phyloP scores from a whole-genome alignment of 2,888 invertebrate genomes.

The Nomada lathburiana region DNA sequence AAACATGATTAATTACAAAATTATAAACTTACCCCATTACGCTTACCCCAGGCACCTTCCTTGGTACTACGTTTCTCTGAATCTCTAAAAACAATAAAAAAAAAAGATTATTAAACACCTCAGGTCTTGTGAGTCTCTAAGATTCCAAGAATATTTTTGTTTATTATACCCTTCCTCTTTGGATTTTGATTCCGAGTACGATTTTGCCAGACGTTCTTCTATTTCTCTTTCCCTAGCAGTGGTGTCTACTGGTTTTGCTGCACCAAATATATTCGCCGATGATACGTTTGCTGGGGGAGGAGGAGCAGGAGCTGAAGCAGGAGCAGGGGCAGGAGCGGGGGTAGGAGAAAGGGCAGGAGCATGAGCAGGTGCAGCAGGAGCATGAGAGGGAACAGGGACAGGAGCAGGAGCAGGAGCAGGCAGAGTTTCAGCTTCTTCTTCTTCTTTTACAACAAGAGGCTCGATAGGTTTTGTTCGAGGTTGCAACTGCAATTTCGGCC shows the following conservation, averaged over 20 bases:
- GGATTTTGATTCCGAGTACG: slow-evolving; percentile 75
- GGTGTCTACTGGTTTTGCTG: slow-evolving; percentile 97
- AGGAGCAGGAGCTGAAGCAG: slow-evolving; percentile 79
- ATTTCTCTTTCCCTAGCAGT: slow-evolving; percentile 95
- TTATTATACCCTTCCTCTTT: slow-evolving; percentile 77
- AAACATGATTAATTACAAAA: neutral
- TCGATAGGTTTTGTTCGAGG: slow-evolving; percentile 92
- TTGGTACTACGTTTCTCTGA: slow-evolving; percentile 71
- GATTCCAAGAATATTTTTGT: neutral
- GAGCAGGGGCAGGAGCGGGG: slow-evolving; percentile 77
- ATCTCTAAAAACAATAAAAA: slow-evolving; percentile 56
- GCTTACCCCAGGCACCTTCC: slow-evolving; percentile 77
- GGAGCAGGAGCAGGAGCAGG: slow-evolving; percentile 75
- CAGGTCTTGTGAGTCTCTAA: neutral
- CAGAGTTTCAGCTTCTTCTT: slow-evolving; percentile 14
- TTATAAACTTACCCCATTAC: slow-evolving; percentile 78
- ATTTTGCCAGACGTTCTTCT: slow-evolving; percentile 92
- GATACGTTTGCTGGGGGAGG: slow-evolving; percentile 82
- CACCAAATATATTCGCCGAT: slow-evolving; percentile 94
- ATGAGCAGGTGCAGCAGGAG: neutral
- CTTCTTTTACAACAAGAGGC: slow-evolving; percentile 70
- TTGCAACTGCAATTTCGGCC: slow-evolving; percentile 92
- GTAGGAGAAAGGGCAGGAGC: slow-evolving; percentile 80
- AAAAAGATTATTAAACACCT: neutral
- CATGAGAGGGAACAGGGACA: too few relatives aligned